A percentile compares a stretch with the other conserved stretches of the same genome.
Evolutionary conservation across 30 jellyfish, hydroid and myxozoan genomes (phyloP).

Genomic region (Sanderia malayensis): DNA sequence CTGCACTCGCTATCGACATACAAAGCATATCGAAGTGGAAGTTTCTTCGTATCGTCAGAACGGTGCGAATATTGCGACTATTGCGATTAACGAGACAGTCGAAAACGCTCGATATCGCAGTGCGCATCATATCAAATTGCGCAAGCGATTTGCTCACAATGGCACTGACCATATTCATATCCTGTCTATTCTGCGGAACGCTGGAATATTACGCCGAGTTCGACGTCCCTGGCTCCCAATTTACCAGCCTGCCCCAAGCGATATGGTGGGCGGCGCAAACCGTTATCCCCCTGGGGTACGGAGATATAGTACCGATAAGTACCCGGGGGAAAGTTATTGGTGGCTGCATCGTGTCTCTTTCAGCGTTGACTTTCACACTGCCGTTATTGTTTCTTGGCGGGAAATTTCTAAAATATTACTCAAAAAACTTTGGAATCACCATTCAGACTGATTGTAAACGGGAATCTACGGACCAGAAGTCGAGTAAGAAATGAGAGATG

Average conservation of each 20-base stretch:
- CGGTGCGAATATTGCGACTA: slow-evolving; percentile 63
- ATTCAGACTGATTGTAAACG: slow-evolving; percentile 19
- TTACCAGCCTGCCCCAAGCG: slow-evolving; percentile 73
- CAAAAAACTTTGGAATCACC: slow-evolving; percentile 56
- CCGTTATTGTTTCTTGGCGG: slow-evolving; percentile 75
- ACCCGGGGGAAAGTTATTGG: slow-evolving; percentile 64
- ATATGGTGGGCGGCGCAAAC: slow-evolving; percentile 91
- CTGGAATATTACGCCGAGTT: slow-evolving; percentile 59
- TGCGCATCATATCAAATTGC: slow-evolving; percentile 55
- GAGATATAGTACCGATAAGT: slow-evolving; percentile 80
- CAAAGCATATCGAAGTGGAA: slow-evolving; percentile 27
- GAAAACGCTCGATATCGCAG: slow-evolving; percentile 39
- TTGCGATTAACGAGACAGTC: slow-evolving; percentile 68
- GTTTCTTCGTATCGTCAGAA: slow-evolving; percentile 60
- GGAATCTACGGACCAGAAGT: background rate
- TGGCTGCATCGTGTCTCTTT: slow-evolving; percentile 51
- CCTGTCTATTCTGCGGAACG: slow-evolving; percentile 53
- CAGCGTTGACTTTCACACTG: slow-evolving; percentile 70
- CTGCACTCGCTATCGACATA: slow-evolving; percentile 31
- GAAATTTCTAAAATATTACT: slow-evolving; percentile 46
- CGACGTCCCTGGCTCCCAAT: slow-evolving; percentile 27
- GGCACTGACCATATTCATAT: slow-evolving; percentile 42
- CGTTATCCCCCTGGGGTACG: slow-evolving; percentile 74
- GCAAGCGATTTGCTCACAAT: slow-evolving; percentile 45
- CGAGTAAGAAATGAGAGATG: background rate